These are phyloP conservation scores for Trachelipus rathkii DNA, from an alignment of 1,140 invertebrate genomes.

Conservation along the genomic window DNA sequence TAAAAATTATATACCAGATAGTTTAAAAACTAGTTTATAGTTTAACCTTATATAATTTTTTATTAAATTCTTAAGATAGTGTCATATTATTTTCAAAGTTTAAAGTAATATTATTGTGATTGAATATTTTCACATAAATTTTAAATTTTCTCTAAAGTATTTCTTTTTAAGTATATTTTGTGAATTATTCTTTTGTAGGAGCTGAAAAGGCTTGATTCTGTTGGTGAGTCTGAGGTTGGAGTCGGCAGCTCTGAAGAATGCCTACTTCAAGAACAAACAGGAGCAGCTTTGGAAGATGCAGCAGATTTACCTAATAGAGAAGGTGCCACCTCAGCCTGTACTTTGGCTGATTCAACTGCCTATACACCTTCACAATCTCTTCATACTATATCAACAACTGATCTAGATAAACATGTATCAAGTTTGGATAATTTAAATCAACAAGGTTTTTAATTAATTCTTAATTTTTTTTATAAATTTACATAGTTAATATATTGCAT, in stretches of 20 bases:
- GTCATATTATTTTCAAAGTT: too few species aligned
- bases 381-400: background rate
- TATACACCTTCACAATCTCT: background rate
- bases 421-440: conserved; percentile 9
- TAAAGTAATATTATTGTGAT: too few species aligned
- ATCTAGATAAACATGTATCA: background rate
- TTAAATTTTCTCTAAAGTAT: too few species aligned
- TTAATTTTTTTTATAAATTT: too few species aligned
- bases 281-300: background rate
- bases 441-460: background rate
- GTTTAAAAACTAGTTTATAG: too few species aligned
- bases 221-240: background rate
- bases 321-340: background rate
- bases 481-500: too few species aligned
- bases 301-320: background rate
- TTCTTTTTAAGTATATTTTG: too few species aligned
- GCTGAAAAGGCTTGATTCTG: background rate
- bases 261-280: background rate
- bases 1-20: too few species aligned
- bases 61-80: too few species aligned
- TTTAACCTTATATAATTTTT: too few species aligned
- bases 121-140: too few species aligned
- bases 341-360: background rate
- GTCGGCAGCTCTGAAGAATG: background rate
- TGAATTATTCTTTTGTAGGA: background rate